Evolutionary conservation across 1,140 invertebrate species (phyloP), one percentile per base, ranked within the genome.

Genomic region (Listronotus bonariensis): DNA sequence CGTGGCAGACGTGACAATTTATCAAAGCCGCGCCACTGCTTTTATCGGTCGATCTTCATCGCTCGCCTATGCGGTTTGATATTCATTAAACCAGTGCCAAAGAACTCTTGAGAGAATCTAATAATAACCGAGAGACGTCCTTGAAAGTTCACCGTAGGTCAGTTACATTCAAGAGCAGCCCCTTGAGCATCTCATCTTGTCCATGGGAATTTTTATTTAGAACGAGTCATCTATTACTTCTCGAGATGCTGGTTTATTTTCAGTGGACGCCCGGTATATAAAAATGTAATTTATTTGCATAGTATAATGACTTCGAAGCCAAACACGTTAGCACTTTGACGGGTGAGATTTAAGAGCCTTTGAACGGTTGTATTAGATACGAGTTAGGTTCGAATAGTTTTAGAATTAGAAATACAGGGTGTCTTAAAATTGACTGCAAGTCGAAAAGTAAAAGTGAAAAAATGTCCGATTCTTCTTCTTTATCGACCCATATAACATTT

Each of bases 71-170:
- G 46, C 54, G 54, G 42, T 67, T 62, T 60, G 64, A 66, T 66
- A 66, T 60, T 52, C 64, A 66, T 66, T 60, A 60, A 48, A 66
- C 56, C 31, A 66, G 54, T 49, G 51, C 32, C 51, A 48, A 57
- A 17, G 46, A 61, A 61, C 46, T 61, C 40, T 46, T 17, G 38
- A n/a, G 15, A 46, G 31, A 45, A 36, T 53, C 59, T 63, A 63
- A 55, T 68, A 68, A 63, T 63, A 63, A 68, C 65, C 54, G 45
- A 17, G 31, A 12, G 18, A 53, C 65, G 59, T 53, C 65, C 65
- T 68, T 68, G 65, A 63, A 55, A 68, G 65, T 68, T 68, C 60
- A 63, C 6, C 59, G 43, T 68, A 68, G 65, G 65, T 68, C 65
- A 68, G 65, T 68, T 55, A 68, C 65, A 57, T 46, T 43, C 17